phyloP scores from a whole-genome alignment of 2,888 invertebrate genomes.

The Halocaridina rubra region DNA sequence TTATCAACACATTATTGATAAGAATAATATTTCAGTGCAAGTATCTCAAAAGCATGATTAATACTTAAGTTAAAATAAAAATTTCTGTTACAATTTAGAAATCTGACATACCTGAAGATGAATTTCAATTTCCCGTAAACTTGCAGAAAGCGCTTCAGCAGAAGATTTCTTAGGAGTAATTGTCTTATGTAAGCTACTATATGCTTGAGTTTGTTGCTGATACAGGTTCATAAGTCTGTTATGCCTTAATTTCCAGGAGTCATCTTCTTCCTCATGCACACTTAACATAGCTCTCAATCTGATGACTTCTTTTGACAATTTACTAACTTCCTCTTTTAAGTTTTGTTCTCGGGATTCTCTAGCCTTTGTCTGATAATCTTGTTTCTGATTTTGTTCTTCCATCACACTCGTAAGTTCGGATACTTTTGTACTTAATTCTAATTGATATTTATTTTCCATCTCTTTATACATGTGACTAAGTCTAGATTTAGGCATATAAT shows the following conservation, averaged over 20 bases:
- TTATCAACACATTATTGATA: too few relatives aligned
- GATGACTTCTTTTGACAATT: slow-evolving; percentile 32
- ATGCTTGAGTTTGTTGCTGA: slow-evolving; percentile 30
- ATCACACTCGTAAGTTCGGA: slow-evolving; percentile 28
- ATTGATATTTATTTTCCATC: slow-evolving; percentile 38
- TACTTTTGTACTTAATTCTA: slow-evolving; percentile 36
- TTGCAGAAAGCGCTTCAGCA: slow-evolving; percentile 17
- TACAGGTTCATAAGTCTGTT: slow-evolving; percentile 37
- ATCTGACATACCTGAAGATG: slow-evolving; percentile 19
- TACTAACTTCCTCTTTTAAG: slow-evolving; percentile 24
- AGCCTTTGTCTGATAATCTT: slow-evolving; percentile 6
- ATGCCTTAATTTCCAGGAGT: slow-evolving; percentile 44
- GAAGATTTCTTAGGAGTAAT: neutral
- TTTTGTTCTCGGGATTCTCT: slow-evolving; percentile 29
- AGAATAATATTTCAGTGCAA: too few relatives aligned
- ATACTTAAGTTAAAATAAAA: neutral
- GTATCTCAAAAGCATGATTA: too few relatives aligned
- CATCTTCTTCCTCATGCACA: slow-evolving; percentile 25
- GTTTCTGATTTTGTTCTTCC: slow-evolving; percentile 28
- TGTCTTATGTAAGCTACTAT: neutral
- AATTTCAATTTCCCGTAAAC: slow-evolving; percentile 24
- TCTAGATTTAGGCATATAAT: slow-evolving; percentile 33
- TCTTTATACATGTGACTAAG: slow-evolving; percentile 18
- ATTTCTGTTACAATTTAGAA: neutral
- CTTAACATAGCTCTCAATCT: slow-evolving; percentile 21